A percentile compares a stretch with the other conserved stretches of the same genome.
Conservation (phyloP, 2,888 invertebrate species). For the Mayetiola destructor region DNA sequence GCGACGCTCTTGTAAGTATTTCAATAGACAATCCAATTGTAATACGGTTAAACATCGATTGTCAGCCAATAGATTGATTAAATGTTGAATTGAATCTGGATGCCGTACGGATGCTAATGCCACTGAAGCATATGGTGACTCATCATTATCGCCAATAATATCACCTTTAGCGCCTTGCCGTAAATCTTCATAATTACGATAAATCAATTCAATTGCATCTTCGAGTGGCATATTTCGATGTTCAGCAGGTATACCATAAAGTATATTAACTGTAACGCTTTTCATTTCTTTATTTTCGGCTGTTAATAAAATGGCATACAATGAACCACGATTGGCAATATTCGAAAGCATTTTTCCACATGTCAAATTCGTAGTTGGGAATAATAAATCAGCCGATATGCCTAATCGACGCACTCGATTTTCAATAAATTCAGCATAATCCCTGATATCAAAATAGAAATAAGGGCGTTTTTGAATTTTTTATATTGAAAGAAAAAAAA, state of each 20-base stretch:
- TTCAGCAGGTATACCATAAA: conserved; percentile 78
- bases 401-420: conserved; percentile 60
- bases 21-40: conserved; percentile 64
- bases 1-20: conserved; percentile 56
- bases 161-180: conserved; percentile 41
- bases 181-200: conserved; percentile 52
- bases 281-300: conserved; percentile 72
- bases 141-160: conserved; percentile 34
- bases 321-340: conserved; percentile 72
- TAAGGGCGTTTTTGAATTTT: background rate
- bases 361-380: conserved; percentile 80
- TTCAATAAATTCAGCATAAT: conserved; percentile 79
- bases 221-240: conserved; percentile 94
- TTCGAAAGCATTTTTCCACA: conserved; percentile 68
- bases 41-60: conserved; percentile 60
- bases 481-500: conserved; percentile 17
- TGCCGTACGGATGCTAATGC: conserved; percentile 36
- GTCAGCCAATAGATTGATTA: conserved; percentile 68
- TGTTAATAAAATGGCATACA: conserved; percentile 77
- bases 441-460: conserved; percentile 35
- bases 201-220: conserved; percentile 68
- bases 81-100: conserved; percentile 50
- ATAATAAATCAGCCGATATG: conserved; percentile 71
- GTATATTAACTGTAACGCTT: conserved; percentile 76
- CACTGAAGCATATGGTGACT: conserved; percentile 21